Evolutionary conservation across 2,888 invertebrate species (phyloP), one percentile per base, ranked within the genome.

Genomic region (Sinohyriopsis cumingii): DNA sequence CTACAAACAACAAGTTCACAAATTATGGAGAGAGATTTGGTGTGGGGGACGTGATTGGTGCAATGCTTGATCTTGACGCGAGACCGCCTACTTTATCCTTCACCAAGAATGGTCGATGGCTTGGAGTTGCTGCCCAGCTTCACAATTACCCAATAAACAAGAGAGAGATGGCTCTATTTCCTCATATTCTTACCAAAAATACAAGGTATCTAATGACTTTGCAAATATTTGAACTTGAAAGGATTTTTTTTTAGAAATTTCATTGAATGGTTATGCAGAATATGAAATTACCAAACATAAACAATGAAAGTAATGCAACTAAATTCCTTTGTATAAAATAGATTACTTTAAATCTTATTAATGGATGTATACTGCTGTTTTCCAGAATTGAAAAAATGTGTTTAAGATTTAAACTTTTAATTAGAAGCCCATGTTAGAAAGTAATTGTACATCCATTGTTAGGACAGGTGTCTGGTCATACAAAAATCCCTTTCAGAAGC

Each of bases 121-220:
- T 94, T 68, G 96, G 95, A 19, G 91, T 92, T 0, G 95, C 96
- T 0, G 94, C 93, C 84, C 93, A 93, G 77, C 92, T 97, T 59
- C 92, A 94, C 3, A 93, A 93, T 84, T 90, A 91, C 24, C 92
- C 93, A 24, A 90, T 94, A 0, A 91, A 91, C 7, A 82, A 83
- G 57, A 81, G 81, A 63, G 93, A 93, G 25, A 93, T 93, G 76
- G 92, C 94, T 0, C 91, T 98, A 12, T 98, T 94, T 90, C 98
- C 99, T 0, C 98, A 99, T 87, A 90, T 99, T 65, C 91, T 97
- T 28, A 94, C 95, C 65, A 96, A 97, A 91, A 98, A 98, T 89
- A 94, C 94, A 76, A 84, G 86, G 89, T 88, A 72, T 45, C 45
- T 45, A 45, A 65, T 68, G 59, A 18, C 12, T 28, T 19, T 57